Evolutionary conservation across 53 echinoderm and acorn worm genomes (phyloP).

Genomic region (Holothuria scabra): DNA sequence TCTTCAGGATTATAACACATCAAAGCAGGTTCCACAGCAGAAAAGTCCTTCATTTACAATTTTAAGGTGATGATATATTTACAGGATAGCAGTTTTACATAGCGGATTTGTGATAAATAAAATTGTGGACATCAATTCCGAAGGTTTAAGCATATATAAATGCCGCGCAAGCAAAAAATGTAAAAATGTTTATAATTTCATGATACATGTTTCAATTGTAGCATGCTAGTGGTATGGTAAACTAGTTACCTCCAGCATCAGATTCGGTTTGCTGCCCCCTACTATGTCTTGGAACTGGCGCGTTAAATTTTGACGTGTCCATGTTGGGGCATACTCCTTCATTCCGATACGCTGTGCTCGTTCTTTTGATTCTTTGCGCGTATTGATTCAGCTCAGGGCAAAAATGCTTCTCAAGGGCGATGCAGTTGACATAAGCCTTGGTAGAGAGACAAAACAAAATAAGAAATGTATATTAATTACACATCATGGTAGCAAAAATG

Average conservation of each 20-base stretch:
- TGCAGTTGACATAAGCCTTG: conserved; percentile 31
- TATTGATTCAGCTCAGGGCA: conserved; percentile 15
- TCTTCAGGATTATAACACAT: too few species aligned
- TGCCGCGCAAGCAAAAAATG: too few species aligned
- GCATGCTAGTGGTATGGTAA: conserved; percentile 32
- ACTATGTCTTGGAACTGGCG: not conserved
- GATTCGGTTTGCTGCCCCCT: conserved; percentile 2
- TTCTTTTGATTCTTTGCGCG: conserved; percentile 36
- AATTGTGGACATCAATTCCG: too few species aligned
- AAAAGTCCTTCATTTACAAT: too few species aligned
- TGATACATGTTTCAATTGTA: conserved; percentile 21
- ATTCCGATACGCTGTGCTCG: conserved; percentile 24
- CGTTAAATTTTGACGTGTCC: conserved; percentile 32
- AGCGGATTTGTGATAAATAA: too few species aligned
- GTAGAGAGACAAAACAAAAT: not conserved
- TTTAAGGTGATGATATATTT: too few species aligned
- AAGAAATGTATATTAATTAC: too few species aligned
- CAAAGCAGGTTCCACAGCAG: too few species aligned
- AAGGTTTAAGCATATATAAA: too few species aligned
- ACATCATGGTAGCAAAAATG: too few species aligned
- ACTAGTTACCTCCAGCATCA: conserved; percentile 32
- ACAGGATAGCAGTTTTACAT: too few species aligned
- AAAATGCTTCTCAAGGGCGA: not conserved
- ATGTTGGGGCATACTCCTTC: conserved; percentile 30
- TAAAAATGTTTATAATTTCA: not conserved